Evolutionary conservation across 2,797 vertebrate genomes (phyloP).

Genomic region (Cuniculus paca): DNA sequence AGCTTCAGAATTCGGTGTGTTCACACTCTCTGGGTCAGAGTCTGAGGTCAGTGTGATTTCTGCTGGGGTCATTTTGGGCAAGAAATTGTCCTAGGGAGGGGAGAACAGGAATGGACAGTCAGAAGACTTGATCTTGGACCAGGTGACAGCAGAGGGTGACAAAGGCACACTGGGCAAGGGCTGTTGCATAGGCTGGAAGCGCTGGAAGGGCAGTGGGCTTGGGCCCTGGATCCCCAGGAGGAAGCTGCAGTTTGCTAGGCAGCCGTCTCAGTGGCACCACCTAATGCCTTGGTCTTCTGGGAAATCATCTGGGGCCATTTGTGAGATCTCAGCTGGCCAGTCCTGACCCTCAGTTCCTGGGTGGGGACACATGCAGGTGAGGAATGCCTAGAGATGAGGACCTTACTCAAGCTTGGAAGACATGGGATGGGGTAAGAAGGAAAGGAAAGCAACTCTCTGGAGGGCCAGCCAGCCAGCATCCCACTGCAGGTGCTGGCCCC

Average conservation of each 20-base stretch:
- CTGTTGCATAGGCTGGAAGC: neutral
- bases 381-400: neutral
- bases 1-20: constrained; percentile 87
- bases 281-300: neutral
- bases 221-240: neutral
- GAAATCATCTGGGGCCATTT: neutral
- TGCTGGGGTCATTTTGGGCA: constrained; percentile 89
- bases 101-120: neutral
- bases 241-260: neutral
- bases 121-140: neutral
- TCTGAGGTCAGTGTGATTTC: constrained; percentile 90
- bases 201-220: neutral
- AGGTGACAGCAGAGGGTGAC: neutral
- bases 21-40: constrained; percentile 92
- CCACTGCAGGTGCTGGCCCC: neutral
- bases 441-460: neutral
- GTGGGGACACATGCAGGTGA: neutral
- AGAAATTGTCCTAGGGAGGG: constrained; percentile 90
- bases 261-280: neutral
- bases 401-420: neutral
- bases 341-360: neutral
- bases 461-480: neutral
- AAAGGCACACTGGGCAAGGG: neutral
- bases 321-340: neutral
- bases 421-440: neutral